phyloP scores from a whole-genome alignment of 2,888 invertebrate species.

The Drosophila melanosoma region DNA sequence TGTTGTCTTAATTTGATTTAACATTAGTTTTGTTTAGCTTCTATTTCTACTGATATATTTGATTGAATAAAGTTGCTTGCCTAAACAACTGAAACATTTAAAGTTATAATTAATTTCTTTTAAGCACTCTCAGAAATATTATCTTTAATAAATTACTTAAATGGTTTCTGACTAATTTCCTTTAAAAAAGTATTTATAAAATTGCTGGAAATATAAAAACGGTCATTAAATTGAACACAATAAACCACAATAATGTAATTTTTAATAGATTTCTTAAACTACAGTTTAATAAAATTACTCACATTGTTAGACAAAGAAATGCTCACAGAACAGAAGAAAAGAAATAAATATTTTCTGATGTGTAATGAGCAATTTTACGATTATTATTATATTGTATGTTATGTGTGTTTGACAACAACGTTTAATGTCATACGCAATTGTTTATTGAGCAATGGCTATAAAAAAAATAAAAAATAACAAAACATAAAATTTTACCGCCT shows the following conservation, averaged over 20 bases:
- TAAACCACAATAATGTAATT: neutral
- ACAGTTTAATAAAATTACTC: neutral
- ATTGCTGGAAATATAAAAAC: neutral
- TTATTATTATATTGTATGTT: conserved; percentile 36
- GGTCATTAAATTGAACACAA: neutral
- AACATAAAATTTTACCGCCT: conserved; percentile 18
- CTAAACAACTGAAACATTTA: neutral
- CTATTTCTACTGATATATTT: neutral
- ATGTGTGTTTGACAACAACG: conserved; percentile 37
- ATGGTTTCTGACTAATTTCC: neutral
- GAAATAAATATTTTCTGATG: conserved; percentile 18
- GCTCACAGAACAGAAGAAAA: neutral
- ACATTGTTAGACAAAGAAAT: neutral
- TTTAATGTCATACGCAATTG: conserved; percentile 55
- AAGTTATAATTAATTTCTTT: no score
- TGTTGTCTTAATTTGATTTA: neutral
- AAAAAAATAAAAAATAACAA: conserved; percentile 15
- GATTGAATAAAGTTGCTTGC: neutral
- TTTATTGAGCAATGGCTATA: conserved; percentile 55
- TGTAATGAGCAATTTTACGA: conserved; percentile 28
- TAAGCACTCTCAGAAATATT: neutral
- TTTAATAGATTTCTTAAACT: neutral
- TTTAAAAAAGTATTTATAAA: neutral
- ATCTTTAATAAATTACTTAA: neutral
- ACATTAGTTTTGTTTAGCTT: neutral